phyloP scores from a whole-genome alignment of 2,113 vertebrate species.

The Perognathus longimembris region DNA sequence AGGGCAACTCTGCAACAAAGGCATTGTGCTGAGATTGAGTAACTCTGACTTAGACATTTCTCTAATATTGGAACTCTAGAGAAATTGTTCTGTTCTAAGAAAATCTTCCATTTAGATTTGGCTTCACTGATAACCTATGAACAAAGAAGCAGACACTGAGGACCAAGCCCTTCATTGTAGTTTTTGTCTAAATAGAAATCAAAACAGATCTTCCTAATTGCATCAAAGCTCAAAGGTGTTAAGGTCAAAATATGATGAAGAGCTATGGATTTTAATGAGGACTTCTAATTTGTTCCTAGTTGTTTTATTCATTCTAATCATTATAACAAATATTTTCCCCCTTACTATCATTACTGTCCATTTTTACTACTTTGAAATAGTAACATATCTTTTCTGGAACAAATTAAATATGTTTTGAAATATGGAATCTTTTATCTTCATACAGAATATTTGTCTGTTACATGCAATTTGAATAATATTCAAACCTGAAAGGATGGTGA shows the following conservation, averaged over 20 bases:
- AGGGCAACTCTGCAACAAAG: not conserved
- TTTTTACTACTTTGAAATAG: not conserved
- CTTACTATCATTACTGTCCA: not conserved
- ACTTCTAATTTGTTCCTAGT: not conserved
- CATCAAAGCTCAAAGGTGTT: not conserved
- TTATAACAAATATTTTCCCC: not conserved
- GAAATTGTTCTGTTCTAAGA: not conserved
- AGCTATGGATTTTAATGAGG: not conserved
- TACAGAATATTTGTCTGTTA: not conserved
- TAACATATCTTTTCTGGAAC: not conserved
- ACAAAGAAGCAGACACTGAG: not conserved
- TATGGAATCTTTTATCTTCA: not conserved
- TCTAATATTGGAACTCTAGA: not conserved
- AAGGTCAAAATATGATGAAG: not conserved
- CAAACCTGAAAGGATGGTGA: not conserved
- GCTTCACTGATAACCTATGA: not conserved
- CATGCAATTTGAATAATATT: not conserved
- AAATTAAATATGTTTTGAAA: not conserved
- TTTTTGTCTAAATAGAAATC: not conserved
- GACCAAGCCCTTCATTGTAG: not conserved
- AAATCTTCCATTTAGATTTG: not conserved
- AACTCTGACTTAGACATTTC: not conserved
- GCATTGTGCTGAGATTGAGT: not conserved
- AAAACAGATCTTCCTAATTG: constrained; percentile 18
- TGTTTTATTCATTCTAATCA: not conserved